Evolutionary conservation across 2,888 invertebrate species (phyloP).

Genomic region (Sinhomidia bicolor): DNA sequence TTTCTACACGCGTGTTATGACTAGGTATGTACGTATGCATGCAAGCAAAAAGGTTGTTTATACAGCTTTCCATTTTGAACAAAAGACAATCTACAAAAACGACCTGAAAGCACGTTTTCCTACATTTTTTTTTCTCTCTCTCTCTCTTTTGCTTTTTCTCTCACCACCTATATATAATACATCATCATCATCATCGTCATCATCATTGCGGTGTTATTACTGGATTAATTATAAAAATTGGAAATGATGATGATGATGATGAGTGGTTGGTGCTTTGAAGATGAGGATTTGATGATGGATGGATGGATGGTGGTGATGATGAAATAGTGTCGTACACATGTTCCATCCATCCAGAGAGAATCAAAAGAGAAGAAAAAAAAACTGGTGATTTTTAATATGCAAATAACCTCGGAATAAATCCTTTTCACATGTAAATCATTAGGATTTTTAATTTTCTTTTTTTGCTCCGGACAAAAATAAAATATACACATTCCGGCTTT

Average conservation of each 20-base stretch:
- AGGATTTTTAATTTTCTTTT: slow-evolving; percentile 79
- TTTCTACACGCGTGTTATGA: too few relatives aligned
- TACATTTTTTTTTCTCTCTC: slow-evolving; percentile 30
- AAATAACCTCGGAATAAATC: slow-evolving; percentile 68
- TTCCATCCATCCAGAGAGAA: neutral
- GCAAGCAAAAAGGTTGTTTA: neutral
- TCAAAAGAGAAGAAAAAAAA: neutral
- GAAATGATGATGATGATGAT: slow-evolving; percentile 56
- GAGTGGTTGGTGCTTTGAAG: slow-evolving; percentile 31
- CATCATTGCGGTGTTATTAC: slow-evolving; percentile 59
- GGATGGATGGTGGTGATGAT: slow-evolving; percentile 8
- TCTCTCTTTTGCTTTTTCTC: too few relatives aligned
- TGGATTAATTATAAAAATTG: slow-evolving; percentile 70
- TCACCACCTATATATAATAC: slow-evolving; percentile 46
- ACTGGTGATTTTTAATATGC: slow-evolving; percentile 76
- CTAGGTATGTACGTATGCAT: too few relatives aligned
- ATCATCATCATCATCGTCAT: too few relatives aligned
- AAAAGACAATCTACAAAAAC: slow-evolving; percentile 59
- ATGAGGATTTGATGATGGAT: slow-evolving; percentile 37
- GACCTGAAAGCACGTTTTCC: slow-evolving; percentile 58
- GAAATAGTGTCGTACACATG: slow-evolving; percentile 3
- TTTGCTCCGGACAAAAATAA: slow-evolving; percentile 45
- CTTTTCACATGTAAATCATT: slow-evolving; percentile 67
- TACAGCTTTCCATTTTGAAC: slow-evolving; percentile 31
- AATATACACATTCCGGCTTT: slow-evolving; percentile 19